A percentile compares a stretch with the other conserved stretches of the same genome.
These are phyloP conservation scores for Vulpes lagopus DNA, from an alignment of 2,113 vertebrate genomes.

Conservation along the genomic window DNA sequence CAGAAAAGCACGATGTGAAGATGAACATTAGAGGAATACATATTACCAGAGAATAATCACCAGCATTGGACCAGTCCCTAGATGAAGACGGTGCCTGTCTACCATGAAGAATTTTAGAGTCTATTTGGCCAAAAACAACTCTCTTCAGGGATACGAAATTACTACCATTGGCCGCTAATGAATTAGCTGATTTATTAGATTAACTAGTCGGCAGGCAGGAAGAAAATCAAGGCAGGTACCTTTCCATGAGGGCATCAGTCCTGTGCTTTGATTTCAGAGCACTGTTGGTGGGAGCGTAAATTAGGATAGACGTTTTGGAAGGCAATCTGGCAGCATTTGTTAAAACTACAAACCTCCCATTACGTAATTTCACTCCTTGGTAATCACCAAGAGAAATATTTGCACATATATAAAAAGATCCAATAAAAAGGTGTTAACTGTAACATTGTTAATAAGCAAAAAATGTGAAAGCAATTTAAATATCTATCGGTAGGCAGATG, in stretches of 20 bases:
- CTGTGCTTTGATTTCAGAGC: neutral
- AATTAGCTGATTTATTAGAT: neutral
- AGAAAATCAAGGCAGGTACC: neutral
- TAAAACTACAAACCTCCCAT: neutral
- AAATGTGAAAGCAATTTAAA: neutral
- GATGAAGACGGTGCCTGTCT: neutral
- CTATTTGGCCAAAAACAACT: neutral
- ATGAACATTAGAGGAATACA: neutral
- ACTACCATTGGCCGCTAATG: neutral
- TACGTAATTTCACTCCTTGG: neutral
- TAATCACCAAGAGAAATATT: neutral
- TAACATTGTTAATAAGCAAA: neutral
- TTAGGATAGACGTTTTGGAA: neutral
- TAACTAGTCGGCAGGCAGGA: neutral
- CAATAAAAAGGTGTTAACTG: neutral
- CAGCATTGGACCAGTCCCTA: neutral
- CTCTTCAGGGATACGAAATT: neutral
- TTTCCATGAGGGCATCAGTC: neutral
- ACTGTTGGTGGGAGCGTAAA: neutral
- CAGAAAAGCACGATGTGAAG: neutral
- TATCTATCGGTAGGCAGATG: neutral
- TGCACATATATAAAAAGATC: neutral
- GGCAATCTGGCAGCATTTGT: neutral
- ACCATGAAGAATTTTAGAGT: neutral
- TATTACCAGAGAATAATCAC: neutral